A percentile compares a stretch with the other conserved stretches of the same genome.
phyloP scores from a whole-genome alignment of 2,113 vertebrate genomes.

The Carollia perspicillata region DNA sequence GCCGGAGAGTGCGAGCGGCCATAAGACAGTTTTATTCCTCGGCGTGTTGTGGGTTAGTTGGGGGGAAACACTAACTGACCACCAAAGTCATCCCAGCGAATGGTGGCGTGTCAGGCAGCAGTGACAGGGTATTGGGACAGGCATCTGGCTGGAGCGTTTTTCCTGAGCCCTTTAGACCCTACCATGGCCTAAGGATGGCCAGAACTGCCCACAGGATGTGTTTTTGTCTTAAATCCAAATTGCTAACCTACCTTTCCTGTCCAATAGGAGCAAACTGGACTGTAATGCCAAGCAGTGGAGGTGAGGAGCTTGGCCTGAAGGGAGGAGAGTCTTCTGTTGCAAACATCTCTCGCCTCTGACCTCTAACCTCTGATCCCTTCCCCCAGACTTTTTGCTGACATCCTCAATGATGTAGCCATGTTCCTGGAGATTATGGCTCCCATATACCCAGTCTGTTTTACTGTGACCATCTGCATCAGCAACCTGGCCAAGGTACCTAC shows the following conservation, averaged over 20 bases:
- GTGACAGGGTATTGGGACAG: neutral
- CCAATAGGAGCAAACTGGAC: conserved; percentile 88
- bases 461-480: conserved; percentile 85
- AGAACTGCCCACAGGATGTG: neutral
- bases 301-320: conserved; percentile 69
- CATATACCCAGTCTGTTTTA: conserved; percentile 85
- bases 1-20: neutral
- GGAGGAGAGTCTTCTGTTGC: neutral
- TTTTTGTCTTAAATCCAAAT: conserved; percentile 1
- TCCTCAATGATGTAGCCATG: conserved; percentile 91
- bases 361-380: neutral
- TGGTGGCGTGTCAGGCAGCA: neutral
- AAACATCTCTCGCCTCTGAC: neutral
- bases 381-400: conserved; percentile 89
- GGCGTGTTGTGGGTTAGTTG: neutral
- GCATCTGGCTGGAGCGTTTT: neutral
- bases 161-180: neutral
- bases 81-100: neutral
- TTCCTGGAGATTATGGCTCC: conserved; percentile 92
- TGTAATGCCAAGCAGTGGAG: conserved; percentile 95
- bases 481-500: conserved; percentile 89
- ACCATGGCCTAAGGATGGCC: neutral
- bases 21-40: neutral
- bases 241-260: neutral
- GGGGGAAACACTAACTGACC: neutral